Evolutionary conservation across 2,888 invertebrate species (phyloP), one percentile per base, ranked within the genome.

Genomic region (Acleris emargana): DNA sequence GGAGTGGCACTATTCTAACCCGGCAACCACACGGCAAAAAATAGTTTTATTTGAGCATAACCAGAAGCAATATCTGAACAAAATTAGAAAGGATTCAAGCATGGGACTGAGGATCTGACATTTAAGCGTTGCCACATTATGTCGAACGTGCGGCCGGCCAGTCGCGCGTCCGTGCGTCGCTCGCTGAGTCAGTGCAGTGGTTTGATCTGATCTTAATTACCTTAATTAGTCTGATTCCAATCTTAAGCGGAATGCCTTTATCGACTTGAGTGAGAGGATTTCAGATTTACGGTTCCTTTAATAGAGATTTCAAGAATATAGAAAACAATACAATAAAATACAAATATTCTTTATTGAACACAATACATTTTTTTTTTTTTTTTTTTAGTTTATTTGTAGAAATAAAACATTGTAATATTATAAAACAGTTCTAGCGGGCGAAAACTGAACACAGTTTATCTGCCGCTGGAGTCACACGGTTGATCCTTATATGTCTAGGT

Each of bases 41-140:
- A n/a, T 0, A 16, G 42, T 42, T 43, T 1, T 6, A 5, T 5
- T n/a, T 43, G 43, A 16, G 43, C 5, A 43, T n/a, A 43, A n/a
- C 5, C 43, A 43, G 43, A 43, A 43, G 6, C 3, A n/a, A 5
- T 16, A 43, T n/a, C 3, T 43, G 43, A 43, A 43, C n/a, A 5
- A n/a, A 43, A 43, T 43, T 43, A 43, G 43, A 43, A 43, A 43
- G 43, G 43, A 43, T 43, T 43, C 43, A 13, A 43, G 4, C n/a
- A n/a, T n/a, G n/a, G 43, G 43, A 43, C 43, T 3, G 43, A 43
- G 43, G 43, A 43, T n/a, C 5, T 43, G 43, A n/a, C 43, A 43
- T 43, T 43, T 18, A 49, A 49, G 47, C 47, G 17, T 17, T 49
- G 18, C 47, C 47, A 18, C 18, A 49, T 47, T 47, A 47, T 18